These are phyloP conservation scores for Folsomia candida DNA, from an alignment of 2,888 invertebrate species.

Conservation along the genomic window DNA sequence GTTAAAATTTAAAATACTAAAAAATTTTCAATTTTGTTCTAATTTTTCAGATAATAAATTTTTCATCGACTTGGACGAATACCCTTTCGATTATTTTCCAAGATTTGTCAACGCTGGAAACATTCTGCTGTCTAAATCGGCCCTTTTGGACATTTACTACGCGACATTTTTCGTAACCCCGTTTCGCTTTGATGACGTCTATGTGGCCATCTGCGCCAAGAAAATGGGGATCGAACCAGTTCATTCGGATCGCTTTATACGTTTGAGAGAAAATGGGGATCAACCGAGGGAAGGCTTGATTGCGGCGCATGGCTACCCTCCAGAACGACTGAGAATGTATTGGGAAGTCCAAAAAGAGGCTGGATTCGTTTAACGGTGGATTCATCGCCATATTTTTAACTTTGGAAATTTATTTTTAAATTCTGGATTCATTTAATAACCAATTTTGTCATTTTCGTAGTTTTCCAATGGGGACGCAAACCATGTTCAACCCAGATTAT, in stretches of 20 bases:
- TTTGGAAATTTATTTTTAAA: no score
- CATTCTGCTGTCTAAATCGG: conserved; percentile 71
- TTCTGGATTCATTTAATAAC: no score
- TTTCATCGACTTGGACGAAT: conserved; percentile 78
- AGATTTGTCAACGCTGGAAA: conserved; percentile 79
- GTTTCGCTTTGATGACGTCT: conserved; percentile 88
- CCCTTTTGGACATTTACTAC: conserved; percentile 71
- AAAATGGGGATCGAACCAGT: conserved; percentile 72
- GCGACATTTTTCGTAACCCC: conserved; percentile 76
- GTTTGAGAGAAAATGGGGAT: conserved; percentile 68
- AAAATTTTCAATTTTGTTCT: no score
- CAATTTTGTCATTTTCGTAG: no score
- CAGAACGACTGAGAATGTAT: conserved; percentile 65
- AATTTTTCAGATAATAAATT: conserved; percentile 71
- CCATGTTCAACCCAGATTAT: no score
- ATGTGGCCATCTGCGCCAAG: conserved; percentile 76
- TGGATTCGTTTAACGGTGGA: conserved; percentile 64
- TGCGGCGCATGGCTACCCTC: conserved; percentile 80
- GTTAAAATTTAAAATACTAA: no score
- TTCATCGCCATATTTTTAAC: no score
- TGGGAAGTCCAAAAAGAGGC: conserved; percentile 71
- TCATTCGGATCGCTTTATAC: conserved; percentile 76
- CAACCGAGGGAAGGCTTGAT: conserved; percentile 66
- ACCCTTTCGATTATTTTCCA: conserved; percentile 84
- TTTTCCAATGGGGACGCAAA: no score